Evolutionary conservation across 1,140 invertebrate genomes (phyloP).

Genomic region (Dinothrombium tinctorium): DNA sequence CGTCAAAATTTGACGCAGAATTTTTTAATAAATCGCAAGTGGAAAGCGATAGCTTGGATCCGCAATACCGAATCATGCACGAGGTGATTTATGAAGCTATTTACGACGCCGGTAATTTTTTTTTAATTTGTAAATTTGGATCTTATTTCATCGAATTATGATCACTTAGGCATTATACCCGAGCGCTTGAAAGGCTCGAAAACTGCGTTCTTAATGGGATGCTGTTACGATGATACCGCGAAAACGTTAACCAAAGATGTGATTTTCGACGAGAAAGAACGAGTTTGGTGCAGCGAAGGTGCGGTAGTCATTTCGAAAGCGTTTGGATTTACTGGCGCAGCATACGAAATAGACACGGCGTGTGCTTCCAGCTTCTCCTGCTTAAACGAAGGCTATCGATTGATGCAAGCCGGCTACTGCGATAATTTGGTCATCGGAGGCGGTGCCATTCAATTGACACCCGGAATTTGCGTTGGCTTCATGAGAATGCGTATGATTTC

Average conservation of each 20-base stretch:
- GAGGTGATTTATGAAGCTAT: constrained; percentile 84
- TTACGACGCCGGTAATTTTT: constrained; percentile 53
- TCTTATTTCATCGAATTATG: neutral
- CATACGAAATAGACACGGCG: constrained; percentile 29
- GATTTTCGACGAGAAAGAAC: neutral
- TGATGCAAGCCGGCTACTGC: neutral
- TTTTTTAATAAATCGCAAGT: constrained; percentile 77
- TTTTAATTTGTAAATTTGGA: neutral
- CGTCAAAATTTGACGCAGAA: constrained; percentile 59
- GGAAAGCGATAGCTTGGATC: constrained; percentile 82
- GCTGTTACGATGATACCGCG: too few relatives aligned
- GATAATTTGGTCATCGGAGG: constrained; percentile 16
- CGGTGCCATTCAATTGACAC: constrained; percentile 51
- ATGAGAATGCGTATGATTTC: neutral
- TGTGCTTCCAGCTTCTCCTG: neutral
- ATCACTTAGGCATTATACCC: constrained; percentile 29
- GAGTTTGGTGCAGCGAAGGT: constrained; percentile 65
- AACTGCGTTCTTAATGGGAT: constrained; percentile 76
- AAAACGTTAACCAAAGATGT: constrained; percentile 28
- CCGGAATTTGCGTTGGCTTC: constrained; percentile 20
- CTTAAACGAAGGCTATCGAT: neutral
- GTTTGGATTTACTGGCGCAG: constrained; percentile 72
- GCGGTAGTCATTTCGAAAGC: constrained; percentile 80
- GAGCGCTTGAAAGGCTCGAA: constrained; percentile 27
- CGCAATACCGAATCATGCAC: constrained; percentile 61